A percentile compares a stretch with the other conserved stretches of the same genome.
These are phyloP conservation scores for Muntiacus reevesi DNA, from an alignment of 2,113 vertebrate species.

Conservation along the genomic window DNA sequence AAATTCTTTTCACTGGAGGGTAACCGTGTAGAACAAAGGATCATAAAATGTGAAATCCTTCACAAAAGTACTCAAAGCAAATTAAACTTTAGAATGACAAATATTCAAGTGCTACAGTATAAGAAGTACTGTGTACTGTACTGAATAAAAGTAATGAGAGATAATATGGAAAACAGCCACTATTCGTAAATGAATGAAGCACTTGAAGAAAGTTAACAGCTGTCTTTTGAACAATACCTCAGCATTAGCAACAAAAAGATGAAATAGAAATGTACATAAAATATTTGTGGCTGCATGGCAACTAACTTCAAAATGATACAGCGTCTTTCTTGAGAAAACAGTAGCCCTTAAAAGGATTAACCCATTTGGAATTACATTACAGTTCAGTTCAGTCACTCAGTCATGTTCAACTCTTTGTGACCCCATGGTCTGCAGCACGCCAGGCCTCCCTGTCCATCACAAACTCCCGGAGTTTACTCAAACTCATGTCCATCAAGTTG, in stretches of 20 bases:
- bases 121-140: not conserved
- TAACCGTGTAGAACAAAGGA: not conserved
- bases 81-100: constrained; percentile 23
- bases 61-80: constrained; percentile 21
- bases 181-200: not conserved
- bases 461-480: not conserved
- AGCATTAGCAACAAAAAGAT: not conserved
- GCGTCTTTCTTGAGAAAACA: not conserved
- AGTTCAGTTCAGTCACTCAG: not conserved
- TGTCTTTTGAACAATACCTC: not conserved
- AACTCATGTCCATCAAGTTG: not conserved
- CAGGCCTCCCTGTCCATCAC: not conserved
- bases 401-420: not conserved
- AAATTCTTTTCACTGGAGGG: constrained; percentile 21
- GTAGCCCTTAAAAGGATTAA: not conserved
- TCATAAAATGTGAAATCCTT: not conserved
- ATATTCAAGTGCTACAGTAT: not conserved
- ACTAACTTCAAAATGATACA: constrained; percentile 8
- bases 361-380: not conserved
- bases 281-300: not conserved
- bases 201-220: not conserved
- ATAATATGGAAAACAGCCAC: not conserved
- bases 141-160: not conserved
- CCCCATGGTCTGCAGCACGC: not conserved
- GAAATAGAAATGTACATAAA: not conserved